Conservation (phyloP, 2,888 invertebrate species). For the Nephrotoma appendiculata region DNA sequence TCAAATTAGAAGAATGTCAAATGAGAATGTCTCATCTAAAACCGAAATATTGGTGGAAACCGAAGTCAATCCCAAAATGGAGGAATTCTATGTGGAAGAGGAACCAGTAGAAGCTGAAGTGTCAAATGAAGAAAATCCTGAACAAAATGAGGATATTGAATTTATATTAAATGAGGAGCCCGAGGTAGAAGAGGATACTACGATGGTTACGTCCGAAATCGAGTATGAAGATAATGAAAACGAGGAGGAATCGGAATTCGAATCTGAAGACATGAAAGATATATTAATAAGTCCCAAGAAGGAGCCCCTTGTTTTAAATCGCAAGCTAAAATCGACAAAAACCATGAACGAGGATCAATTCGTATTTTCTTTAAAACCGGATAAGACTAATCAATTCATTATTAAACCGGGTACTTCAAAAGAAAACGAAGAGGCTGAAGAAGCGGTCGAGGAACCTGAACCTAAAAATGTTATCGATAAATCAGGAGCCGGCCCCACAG, state of each 20-base stretch:
- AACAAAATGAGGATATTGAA: conserved; percentile 21
- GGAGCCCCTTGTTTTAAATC: neutral
- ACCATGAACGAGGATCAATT: neutral
- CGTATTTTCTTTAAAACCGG: neutral
- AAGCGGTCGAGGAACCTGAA: neutral
- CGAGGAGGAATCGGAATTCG: conserved; percentile 13
- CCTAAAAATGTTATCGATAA: neutral
- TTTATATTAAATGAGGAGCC: conserved; percentile 17
- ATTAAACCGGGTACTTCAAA: neutral
- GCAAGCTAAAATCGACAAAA: neutral
- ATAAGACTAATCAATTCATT: neutral
- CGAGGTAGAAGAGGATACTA: neutral
- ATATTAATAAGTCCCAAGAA: neutral
- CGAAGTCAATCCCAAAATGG: neutral
- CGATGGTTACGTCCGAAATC: neutral
- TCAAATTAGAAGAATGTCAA: neutral
- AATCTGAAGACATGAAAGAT: neutral
- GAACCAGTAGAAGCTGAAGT: neutral
- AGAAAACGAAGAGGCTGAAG: neutral
- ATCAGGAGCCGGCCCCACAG: neutral
- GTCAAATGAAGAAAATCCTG: neutral
- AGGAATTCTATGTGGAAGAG: neutral
- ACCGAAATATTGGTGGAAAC: neutral
- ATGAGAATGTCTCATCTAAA: neutral
- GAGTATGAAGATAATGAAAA: conserved; percentile 16